Percentiles rank a stretch among this genome's conserved stretches.
Evolutionary conservation across 2,888 invertebrate genomes (phyloP).

Genomic region (Glyphotaelius pellucidus): DNA sequence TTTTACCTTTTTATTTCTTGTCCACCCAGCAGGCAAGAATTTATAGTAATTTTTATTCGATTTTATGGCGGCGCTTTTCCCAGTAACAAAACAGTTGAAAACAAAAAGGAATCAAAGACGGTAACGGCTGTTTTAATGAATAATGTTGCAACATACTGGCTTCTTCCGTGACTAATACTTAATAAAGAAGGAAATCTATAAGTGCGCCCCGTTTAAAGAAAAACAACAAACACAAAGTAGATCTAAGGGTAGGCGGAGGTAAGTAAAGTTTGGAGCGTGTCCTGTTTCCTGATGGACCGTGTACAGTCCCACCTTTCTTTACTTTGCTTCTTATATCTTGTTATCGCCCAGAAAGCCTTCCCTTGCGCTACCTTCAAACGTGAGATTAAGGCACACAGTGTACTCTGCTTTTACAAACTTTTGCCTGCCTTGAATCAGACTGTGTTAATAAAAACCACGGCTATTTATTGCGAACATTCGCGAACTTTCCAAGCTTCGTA

Average conservation of each 20-base stretch:
- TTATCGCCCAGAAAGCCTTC: conserved; percentile 61
- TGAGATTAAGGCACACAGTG: conserved; percentile 63
- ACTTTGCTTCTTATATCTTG: conserved; percentile 64
- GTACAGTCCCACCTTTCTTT: conserved; percentile 61
- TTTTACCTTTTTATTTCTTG: neutral
- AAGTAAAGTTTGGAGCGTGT: conserved; percentile 65
- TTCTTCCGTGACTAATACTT: neutral
- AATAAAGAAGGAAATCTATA: conserved; percentile 5
- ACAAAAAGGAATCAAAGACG: neutral
- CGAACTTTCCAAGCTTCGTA: conserved; percentile 33
- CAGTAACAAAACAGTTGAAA: neutral
- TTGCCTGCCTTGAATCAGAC: conserved; percentile 43
- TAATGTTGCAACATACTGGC: neutral
- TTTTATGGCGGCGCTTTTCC: neutral
- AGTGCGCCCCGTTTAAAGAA: conserved; percentile 48
- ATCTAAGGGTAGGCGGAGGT: conserved; percentile 49
- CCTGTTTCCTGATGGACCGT: conserved; percentile 63
- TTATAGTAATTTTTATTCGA: conserved; percentile 2
- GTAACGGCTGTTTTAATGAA: neutral
- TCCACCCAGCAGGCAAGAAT: neutral
- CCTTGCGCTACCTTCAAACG: conserved; percentile 55
- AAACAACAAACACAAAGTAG: conserved; percentile 54
- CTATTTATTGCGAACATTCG: conserved; percentile 47
- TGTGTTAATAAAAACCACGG: conserved; percentile 50
- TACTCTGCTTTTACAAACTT: conserved; percentile 63